Evolutionary conservation across 2,797 vertebrate species (phyloP).

Genomic region (Kryptopterus vitreolus): DNA sequence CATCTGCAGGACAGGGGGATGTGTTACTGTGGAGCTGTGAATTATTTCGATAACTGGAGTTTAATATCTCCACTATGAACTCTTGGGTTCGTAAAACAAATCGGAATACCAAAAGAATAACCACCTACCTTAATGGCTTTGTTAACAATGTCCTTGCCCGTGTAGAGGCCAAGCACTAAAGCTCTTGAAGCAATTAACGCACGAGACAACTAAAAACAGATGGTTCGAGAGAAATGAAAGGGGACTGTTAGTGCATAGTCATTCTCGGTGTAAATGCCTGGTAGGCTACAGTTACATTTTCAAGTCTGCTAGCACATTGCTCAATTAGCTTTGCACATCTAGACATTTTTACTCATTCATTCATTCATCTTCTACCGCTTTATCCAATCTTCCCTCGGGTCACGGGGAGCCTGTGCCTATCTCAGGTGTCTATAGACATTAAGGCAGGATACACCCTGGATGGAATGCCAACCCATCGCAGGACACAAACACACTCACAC

Average conservation of each 20-base stretch:
- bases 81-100: no score
- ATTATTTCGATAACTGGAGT: no score
- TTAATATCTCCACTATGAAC: no score
- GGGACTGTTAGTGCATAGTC: background rate
- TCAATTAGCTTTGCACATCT: background rate
- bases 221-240: background rate
- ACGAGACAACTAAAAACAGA: constrained; percentile 73
- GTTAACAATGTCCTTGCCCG: constrained; percentile 80
- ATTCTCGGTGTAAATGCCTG: background rate
- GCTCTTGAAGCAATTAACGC: constrained; percentile 83
- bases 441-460: no score
- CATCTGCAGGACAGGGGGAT: background rate
- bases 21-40: no score
- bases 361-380: no score
- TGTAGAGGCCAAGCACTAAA: constrained; percentile 81
- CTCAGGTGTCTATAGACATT: no score
- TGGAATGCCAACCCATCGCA: no score
- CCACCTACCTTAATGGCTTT: constrained; percentile 80
- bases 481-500: no score
- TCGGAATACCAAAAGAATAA: background rate
- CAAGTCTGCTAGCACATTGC: background rate
- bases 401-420: no score
- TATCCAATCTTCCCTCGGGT: no score
- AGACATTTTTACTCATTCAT: background rate
- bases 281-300: background rate